Evolutionary conservation across 2,113 vertebrate genomes (phyloP), one percentile per base, ranked within the genome.

Genomic region (Ptilorrhoa leucosticta): DNA sequence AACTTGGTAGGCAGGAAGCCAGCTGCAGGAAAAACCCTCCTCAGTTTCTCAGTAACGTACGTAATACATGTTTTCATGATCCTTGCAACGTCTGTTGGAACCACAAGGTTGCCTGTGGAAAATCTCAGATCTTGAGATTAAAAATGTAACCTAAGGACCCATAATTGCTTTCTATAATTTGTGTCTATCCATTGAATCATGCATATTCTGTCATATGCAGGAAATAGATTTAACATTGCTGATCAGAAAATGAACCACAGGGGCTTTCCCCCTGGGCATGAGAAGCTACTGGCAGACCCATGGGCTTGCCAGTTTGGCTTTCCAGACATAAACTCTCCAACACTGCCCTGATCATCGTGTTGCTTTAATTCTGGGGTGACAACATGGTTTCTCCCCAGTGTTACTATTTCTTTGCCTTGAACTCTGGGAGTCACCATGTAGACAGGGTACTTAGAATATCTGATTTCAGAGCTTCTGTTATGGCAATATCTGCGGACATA

Each of bases 11-110:
- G 3, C 48, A 85, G 58, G 60, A 72, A 85, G 23, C 50, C 82
- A 95, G 47, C 60, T 94, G 64, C 56, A 90, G 72, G 42, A 95
- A 94, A 78, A 91, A 6, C 54, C 14, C 22, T 85, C 48, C 39
- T 71, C 31, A 44, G 18, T 44, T 84, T 85, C 73, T 70, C 57
- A 19, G 20, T 47, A n/a, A 48, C 1, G 3, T 28, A 13, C 56
- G 9, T 40, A 48, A 83, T 37, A 13, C 4, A 5, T 2, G 2
- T 16, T 80, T 37, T n/a, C 1, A 2, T 28, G 7, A 23, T 72
- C 30, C 30, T 50, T 61, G 37, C 31, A 33, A 22, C 5, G 21
- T 39, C 13, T 60, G 10, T 10, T 76, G 63, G 44, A 61, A 82
- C 13, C 28, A 69, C 16, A 23, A 39, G 1, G 24, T 13, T 84